Evolutionary conservation across 2,888 invertebrate genomes (phyloP), one percentile per base, ranked within the genome.

Genomic region (Chouioia cunea): DNA sequence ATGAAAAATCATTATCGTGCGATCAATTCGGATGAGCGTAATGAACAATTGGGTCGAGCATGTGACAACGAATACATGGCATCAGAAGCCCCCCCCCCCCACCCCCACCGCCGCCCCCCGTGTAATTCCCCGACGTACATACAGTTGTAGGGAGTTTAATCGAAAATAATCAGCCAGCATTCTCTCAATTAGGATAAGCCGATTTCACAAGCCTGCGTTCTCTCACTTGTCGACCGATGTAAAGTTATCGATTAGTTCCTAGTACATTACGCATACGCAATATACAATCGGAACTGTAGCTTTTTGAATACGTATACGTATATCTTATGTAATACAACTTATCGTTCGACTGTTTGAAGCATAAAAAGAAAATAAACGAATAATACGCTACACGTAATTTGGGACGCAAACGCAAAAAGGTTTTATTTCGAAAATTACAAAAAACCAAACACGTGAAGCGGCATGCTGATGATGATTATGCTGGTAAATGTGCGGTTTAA

Each of bases 161-260:
- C 60, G 56, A 67, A 71, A 73, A 74, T 74, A 74, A 74, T 74
- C 71, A 73, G 48, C 62, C 48, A 63, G 65, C 70, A 66, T 67
- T 70, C 53, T 63, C 58, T 59, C 62, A 70, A 71, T 74, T 74
- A 72, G 62, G 50, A 16, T 52, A 27, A 72, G 59, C 64, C 52
- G 65, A 70, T 71, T 65, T 59, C 22, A 12, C 22, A 36, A 14
- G 36, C 22, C 46, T 20, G 20, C 27, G 23, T 16, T 27, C 12
- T 20, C 52, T 22, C 14, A 22, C 14, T 18, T 18, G 10, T 15
- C 20, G 18, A 46, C 23, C 22, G 53, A 53, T 65, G 47, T 56
- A 62, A n/a, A n/a, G n/a, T n/a, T n/a, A n/a, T 63, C 63, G 63
- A 63, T 63, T 44, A 22, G 52, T 16, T 22, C n/a, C n/a, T n/a